Base-by-base conservation (phyloP, 2,113 vertebrate species). In the Myotis lucifugus region DNA sequence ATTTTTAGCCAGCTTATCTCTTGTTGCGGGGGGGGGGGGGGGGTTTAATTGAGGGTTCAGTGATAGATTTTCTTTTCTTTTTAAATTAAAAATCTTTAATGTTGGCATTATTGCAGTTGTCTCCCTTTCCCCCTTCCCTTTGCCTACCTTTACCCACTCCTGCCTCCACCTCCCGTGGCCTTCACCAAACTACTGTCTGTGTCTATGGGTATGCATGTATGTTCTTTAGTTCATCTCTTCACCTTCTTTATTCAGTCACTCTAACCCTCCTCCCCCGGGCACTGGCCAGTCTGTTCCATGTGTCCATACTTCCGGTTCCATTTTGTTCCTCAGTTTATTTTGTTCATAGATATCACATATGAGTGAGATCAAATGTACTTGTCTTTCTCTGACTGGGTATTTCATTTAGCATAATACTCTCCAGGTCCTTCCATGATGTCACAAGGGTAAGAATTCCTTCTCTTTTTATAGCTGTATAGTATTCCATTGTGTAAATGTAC, bases 1-100 rank as follows among this genome's bases (percentile, higher is more conserved):
- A 92, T 52, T 84, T 88, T 82, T 78, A 88, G 21, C 34, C n/a
- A 40, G 1, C 85, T 88, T 81, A 54, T 25, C 32, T 83, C 74
- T 94, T 88, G 1, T 6, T 83, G 77, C 0, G 15, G 46, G 8
- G 37, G 0, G 11, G 77, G 0, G 15, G 46, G 8, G 37, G 0
- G 11, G 11, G 15, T 70, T 90, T 61, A 74, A 46, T 70, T 64
- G 46, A 27, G 14, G 69, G 1, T 48, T 32, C 37, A 76, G 29
- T 13, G 29, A 32, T 18, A 76, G 15, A 34, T 34, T 69, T 69
- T 34, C 29, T 67, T n/a, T n/a, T n/a, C 13, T 67, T 14, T n/a
- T 17, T 67, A 17, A n/a, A 32, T 67, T 67, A 67, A 67, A n/a
- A 67, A n/a, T 32, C 32, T 67, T 67, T 67, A 17, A 67, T n/a